Evolutionary conservation across 2,888 invertebrate species (phyloP).

Genomic region (Escarpia spicata): DNA sequence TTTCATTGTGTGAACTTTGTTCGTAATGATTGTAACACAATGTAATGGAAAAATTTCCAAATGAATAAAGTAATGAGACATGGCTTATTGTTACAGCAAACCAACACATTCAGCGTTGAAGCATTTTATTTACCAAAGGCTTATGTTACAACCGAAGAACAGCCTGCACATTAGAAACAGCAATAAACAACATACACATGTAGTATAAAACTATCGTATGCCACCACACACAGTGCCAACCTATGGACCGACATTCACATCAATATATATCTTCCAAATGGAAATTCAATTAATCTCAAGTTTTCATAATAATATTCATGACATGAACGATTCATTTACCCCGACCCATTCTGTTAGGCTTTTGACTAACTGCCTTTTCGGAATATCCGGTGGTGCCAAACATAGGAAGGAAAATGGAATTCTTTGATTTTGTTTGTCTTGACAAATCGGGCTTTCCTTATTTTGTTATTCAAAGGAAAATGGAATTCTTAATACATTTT

Average conservation of each 20-base stretch:
- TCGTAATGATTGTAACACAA: neutral
- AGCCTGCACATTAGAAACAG: neutral
- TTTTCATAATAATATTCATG: neutral
- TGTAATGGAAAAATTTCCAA: neutral
- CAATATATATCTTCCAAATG: neutral
- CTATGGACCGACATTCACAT: neutral
- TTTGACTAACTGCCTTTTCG: neutral
- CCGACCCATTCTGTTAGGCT: neutral
- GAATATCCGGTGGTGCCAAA: neutral
- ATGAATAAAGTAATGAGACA: neutral
- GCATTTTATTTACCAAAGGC: constrained; percentile 5
- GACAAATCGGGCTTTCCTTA: no score
- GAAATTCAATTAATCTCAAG: neutral
- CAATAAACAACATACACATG: constrained; percentile 8
- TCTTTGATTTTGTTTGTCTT: neutral
- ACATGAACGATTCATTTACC: neutral
- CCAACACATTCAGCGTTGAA: neutral
- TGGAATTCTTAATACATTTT: no score
- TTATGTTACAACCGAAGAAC: neutral
- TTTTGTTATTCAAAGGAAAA: no score
- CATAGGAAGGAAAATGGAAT: neutral
- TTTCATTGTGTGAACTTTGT: neutral
- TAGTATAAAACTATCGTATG: constrained; percentile 8
- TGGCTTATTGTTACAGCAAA: neutral
- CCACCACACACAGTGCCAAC: neutral